Base-by-base conservation (phyloP, 2,888 invertebrate species). In the Drosophila meridiana region DNA sequence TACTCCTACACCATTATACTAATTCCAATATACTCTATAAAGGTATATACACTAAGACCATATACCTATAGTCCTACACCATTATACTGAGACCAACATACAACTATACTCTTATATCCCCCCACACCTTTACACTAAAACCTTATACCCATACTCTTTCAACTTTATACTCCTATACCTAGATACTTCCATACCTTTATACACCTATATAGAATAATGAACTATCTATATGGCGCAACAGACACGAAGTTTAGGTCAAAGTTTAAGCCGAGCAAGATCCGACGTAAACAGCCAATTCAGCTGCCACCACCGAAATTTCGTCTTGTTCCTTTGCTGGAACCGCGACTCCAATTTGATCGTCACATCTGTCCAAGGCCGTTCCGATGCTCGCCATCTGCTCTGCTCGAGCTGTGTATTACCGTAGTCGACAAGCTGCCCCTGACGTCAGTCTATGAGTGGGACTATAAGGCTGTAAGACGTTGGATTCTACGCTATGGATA, bases 401-500 rank as follows among this genome's bases (percentile, higher is more conserved):
- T 94, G 0, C 87, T 94, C 0, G 93, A 94, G 0, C 59, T 91
- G 4, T 85, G 88, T n/a, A 50, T 76, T 0, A 70, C 42, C 0
- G 90, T 92, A 0, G 93, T 95, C 0, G 94, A 95, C 67, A 61
- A 60, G 0, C 63, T 94, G 13, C 78, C 82, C 0, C 81, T 93
- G 1, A 94, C 95, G 0, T 70, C 83, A 0, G 93, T 94, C 0
- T 94, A 94, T 48, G 52, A 82, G 0, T 95, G 95, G 95, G 90
- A 80, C 0, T 92, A 85, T 30, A 88, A 91, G 0, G 92, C 94
- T 0, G 94, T 95, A 0, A 93, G 92, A 0, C 78, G 87, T 0
- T 95, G 95, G 95, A 92, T 95, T 66, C 76, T 89, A 0, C 84
- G 82, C 0, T 90, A 94, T 1, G 94, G 94, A 0, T 91, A 94